These are phyloP conservation scores for Sylvietta virens DNA, from an alignment of 2,113 vertebrate genomes.

Conservation along the genomic window DNA sequence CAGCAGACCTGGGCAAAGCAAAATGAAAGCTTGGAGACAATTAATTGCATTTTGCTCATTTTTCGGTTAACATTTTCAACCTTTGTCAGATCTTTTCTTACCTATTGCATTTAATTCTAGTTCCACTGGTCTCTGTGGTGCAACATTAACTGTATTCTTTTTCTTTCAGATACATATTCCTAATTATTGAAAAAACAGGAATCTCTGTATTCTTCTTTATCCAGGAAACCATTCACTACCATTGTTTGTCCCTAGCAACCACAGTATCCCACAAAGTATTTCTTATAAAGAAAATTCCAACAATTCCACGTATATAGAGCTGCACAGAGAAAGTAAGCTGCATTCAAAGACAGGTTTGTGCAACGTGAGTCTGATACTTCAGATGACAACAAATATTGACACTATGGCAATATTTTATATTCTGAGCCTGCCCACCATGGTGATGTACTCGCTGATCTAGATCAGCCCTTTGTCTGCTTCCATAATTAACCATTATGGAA, in stretches of 20 bases:
- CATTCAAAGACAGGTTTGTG: neutral
- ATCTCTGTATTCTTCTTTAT: neutral
- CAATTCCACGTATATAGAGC: neutral
- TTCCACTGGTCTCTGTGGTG: neutral
- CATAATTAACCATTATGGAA: neutral
- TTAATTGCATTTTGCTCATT: neutral
- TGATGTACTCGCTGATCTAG: rapidly evolving
- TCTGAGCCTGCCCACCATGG: neutral
- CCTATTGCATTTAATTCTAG: neutral
- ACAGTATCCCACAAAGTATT: neutral
- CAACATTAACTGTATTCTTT: neutral
- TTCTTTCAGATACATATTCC: neutral
- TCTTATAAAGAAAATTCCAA: neutral
- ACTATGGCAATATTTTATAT: neutral
- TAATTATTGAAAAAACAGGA: neutral
- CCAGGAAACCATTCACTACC: neutral
- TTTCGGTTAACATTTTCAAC: neutral
- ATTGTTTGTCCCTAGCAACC: neutral
- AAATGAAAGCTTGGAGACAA: neutral
- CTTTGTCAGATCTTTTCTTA: neutral
- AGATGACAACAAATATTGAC: neutral
- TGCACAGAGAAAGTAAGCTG: neutral
- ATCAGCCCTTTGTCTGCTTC: neutral
- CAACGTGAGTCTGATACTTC: neutral
- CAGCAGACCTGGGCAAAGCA: neutral